phyloP scores from a whole-genome alignment of 2,113 vertebrate species.

The Myotis yumanensis region DNA sequence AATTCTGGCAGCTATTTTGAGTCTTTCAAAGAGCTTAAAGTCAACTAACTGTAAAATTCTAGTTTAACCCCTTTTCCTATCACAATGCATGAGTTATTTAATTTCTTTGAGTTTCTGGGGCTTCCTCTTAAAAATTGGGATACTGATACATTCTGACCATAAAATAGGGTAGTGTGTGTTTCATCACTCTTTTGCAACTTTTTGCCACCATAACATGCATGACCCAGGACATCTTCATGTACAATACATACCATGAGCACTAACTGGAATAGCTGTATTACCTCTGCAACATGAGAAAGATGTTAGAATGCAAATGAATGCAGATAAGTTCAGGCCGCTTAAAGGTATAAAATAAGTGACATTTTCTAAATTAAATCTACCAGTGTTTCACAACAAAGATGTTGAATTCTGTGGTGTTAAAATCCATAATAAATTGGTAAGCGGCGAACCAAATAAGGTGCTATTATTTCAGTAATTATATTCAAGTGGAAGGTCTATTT shows the following conservation, averaged over 20 bases:
- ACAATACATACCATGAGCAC: neutral
- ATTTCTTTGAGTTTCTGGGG: neutral
- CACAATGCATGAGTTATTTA: neutral
- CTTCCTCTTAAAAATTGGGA: neutral
- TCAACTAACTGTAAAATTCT: neutral
- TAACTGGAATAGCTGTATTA: neutral
- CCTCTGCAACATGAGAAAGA: neutral
- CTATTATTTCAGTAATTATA: conserved; percentile 56
- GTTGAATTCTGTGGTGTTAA: conserved; percentile 20
- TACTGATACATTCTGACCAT: neutral
- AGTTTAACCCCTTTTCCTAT: neutral
- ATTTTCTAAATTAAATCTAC: conserved; percentile 36
- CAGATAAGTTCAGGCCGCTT: neutral
- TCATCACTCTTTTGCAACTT: neutral
- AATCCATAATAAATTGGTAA: conserved; percentile 23
- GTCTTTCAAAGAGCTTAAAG: neutral
- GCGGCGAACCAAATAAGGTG: neutral
- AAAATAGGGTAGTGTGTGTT: neutral
- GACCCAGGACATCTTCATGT: neutral
- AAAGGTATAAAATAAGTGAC: conserved; percentile 15
- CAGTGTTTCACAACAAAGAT: conserved; percentile 20
- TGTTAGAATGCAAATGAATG: neutral
- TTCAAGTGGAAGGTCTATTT: conserved; percentile 48
- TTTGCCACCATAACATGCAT: neutral
- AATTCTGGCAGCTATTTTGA: neutral